Evolutionary conservation across 2,888 invertebrate genomes (phyloP).

Genomic region (Venusia cambrica): DNA sequence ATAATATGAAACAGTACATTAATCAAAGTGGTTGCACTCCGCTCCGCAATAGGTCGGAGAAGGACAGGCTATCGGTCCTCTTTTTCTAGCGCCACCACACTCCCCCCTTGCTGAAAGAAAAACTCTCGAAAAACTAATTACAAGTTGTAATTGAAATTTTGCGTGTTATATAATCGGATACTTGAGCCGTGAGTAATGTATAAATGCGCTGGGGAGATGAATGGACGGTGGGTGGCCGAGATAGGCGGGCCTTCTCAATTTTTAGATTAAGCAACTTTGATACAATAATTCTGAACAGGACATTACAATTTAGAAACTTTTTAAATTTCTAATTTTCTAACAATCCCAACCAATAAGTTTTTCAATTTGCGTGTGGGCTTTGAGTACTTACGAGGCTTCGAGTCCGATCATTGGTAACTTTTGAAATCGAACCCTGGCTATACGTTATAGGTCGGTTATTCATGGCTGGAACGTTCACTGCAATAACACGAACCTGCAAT

Average conservation of each 20-base stretch:
- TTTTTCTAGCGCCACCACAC: conserved; percentile 55
- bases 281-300: conserved; percentile 55
- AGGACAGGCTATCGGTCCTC: conserved; percentile 43
- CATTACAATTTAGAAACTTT: conserved; percentile 44
- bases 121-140: conserved; percentile 83
- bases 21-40: conserved; percentile 62
- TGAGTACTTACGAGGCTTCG: too few relatives aligned
- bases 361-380: conserved; percentile 30
- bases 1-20: conserved; percentile 79
- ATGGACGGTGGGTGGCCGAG: conserved; percentile 58
- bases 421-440: too few relatives aligned
- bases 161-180: conserved; percentile 83
- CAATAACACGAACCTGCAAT: too few relatives aligned
- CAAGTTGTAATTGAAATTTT: conserved; percentile 83
- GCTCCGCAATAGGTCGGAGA: conserved; percentile 49
- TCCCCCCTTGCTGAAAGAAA: conserved; percentile 79
- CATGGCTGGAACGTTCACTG: too few relatives aligned
- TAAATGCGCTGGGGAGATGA: conserved; percentile 77
- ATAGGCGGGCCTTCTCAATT: conserved; percentile 57
- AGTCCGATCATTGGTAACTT: conserved; percentile 22
- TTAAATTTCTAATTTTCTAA: conserved; percentile 34
- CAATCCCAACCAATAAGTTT: conserved; percentile 28
- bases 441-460: too few relatives aligned
- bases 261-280: conserved; percentile 64
- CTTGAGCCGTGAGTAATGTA: conserved; percentile 81